A percentile compares a stretch with the other conserved stretches of the same genome.
Evolutionary conservation across 2,113 vertebrate genomes (phyloP).

Genomic region (Macaca nemestrina): DNA sequence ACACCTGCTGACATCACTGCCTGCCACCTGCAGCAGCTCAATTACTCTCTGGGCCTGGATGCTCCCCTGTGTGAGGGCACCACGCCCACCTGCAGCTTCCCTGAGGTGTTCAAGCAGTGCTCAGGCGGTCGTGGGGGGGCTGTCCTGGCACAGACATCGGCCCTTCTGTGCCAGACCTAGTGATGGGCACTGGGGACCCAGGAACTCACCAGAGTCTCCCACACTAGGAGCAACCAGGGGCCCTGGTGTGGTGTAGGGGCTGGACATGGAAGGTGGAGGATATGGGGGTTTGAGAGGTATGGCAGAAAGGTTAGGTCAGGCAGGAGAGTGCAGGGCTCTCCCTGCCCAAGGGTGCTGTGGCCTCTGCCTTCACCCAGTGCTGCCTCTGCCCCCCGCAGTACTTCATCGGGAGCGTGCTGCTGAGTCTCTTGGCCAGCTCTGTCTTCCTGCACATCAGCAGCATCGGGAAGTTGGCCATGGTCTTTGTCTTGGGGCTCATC

Average conservation of each 20-base stretch:
- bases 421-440: slow-evolving; percentile 96
- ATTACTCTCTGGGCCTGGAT: slow-evolving; percentile 88
- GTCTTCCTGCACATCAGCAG: slow-evolving; percentile 99
- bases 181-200: not conserved
- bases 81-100: slow-evolving; percentile 91
- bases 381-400: slow-evolving; percentile 84
- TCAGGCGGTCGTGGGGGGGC: not conserved
- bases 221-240: not conserved
- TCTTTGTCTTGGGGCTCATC: slow-evolving; percentile 92
- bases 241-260: not conserved
- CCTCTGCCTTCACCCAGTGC: not conserved
- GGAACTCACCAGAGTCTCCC: not conserved
- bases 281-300: not conserved
- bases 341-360: not conserved
- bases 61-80: slow-evolving; percentile 87
- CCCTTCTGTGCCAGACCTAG: slow-evolving; percentile 10
- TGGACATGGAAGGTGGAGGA: not conserved
- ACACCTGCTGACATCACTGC: slow-evolving; percentile 88
- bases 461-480: slow-evolving; percentile 95
- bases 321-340: not conserved
- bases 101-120: slow-evolving; percentile 88
- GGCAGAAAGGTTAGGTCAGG: not conserved
- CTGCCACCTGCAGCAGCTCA: slow-evolving; percentile 92
- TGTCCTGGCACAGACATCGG: not conserved
- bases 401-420: slow-evolving; percentile 94